Conservation (phyloP, 2,113 vertebrate species). For the Larimichthys polyactis region DNA sequence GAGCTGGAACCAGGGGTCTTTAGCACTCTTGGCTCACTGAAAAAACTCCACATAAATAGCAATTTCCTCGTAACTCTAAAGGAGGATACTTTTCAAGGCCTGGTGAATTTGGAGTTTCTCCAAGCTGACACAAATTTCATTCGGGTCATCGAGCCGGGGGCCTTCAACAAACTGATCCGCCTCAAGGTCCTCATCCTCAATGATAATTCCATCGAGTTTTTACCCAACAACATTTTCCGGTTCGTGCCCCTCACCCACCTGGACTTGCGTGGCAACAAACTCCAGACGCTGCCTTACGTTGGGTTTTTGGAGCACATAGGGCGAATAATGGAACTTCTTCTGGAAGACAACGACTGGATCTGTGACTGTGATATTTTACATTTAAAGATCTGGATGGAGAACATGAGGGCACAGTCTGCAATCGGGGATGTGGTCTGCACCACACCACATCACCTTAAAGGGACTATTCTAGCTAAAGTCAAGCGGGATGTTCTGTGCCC, state of each 20-base stretch:
- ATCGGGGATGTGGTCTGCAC: slow-evolving; percentile 93
- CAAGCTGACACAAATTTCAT: slow-evolving; percentile 99
- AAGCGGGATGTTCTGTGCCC: slow-evolving; percentile 92
- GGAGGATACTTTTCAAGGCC: slow-evolving; percentile 95
- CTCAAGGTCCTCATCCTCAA: slow-evolving; percentile 99
- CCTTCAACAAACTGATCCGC: slow-evolving; percentile 96
- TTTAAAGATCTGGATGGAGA: slow-evolving; percentile 96
- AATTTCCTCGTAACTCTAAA: slow-evolving; percentile 95
- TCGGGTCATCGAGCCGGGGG: slow-evolving; percentile 94
- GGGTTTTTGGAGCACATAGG: slow-evolving; percentile 98
- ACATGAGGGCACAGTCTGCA: slow-evolving; percentile 94
- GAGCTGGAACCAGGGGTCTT: slow-evolving; percentile 96
- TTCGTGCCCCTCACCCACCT: slow-evolving; percentile 97
- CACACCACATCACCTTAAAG: slow-evolving; percentile 89
- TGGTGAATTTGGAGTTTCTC: slow-evolving; percentile 97
- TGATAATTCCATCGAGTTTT: slow-evolving; percentile 95
- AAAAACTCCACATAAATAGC: slow-evolving; percentile 97
- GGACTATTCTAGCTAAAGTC: slow-evolving; percentile 89
- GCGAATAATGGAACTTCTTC: slow-evolving; percentile 93
- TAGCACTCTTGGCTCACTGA: slow-evolving; percentile 90
- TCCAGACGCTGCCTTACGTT: slow-evolving; percentile 95
- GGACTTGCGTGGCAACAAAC: slow-evolving; percentile 95
- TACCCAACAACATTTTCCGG: slow-evolving; percentile 95
- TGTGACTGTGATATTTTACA: slow-evolving; percentile 95
- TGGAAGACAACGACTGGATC: slow-evolving; percentile 96